Conservation (phyloP, 2,888 invertebrate genomes). For the Aquatica leii region DNA sequence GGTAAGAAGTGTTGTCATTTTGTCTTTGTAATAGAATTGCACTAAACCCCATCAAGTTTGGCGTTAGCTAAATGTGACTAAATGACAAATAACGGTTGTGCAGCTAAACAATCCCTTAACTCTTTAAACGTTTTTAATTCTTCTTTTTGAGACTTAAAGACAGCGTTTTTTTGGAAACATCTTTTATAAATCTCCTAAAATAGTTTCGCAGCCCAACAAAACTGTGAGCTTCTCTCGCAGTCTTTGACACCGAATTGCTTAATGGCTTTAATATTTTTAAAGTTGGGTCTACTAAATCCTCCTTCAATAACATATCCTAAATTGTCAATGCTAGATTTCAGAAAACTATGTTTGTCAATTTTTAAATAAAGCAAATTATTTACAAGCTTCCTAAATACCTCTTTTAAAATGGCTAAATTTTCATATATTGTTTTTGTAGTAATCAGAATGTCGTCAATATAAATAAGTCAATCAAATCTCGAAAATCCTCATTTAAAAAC, state of each 20-base stretch:
- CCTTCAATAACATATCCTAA: not conserved
- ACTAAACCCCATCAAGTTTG: too few species aligned
- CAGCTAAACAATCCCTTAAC: not conserved
- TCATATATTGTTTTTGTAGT: not conserved
- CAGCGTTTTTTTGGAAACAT: not conserved
- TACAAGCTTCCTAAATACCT: not conserved
- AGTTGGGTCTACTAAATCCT: not conserved
- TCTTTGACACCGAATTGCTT: not conserved
- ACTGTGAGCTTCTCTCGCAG: not conserved
- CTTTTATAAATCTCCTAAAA: constrained; percentile 3
- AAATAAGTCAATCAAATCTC: not conserved
- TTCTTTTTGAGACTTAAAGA: not conserved
- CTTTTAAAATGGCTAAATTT: not conserved
- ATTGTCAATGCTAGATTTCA: not conserved
- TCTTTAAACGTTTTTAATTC: not conserved
- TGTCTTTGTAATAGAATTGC: too few species aligned
- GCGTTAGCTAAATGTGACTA: too few species aligned
- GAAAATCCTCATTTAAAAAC: not conserved
- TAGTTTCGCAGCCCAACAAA: not conserved
- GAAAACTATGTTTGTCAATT: not conserved
- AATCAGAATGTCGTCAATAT: constrained; percentile 5
- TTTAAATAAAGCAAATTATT: not conserved
- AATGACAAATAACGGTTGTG: too few species aligned
- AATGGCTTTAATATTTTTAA: not conserved
- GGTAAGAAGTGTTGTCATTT: too few species aligned